These are phyloP conservation scores for Lepidocyrtinus sp. DNA, from an alignment of 2,888 invertebrate species.

Conservation along the genomic window DNA sequence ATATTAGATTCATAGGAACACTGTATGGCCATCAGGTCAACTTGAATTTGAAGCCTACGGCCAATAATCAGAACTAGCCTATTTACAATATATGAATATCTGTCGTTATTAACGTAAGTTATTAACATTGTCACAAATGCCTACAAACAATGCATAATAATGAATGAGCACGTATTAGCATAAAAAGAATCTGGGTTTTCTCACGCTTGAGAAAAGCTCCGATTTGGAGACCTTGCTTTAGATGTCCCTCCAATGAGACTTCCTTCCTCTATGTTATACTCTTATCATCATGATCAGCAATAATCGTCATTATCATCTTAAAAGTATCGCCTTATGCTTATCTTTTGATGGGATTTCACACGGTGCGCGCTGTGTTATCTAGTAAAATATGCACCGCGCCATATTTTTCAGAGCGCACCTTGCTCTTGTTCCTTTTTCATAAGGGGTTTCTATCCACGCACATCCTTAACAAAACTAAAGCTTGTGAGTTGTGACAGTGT, in stretches of 20 bases:
- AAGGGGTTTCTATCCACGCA: neutral
- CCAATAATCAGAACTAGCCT: no score
- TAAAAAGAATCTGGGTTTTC: conserved; percentile 34
- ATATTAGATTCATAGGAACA: no score
- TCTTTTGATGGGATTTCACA: neutral
- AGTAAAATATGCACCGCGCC: no score
- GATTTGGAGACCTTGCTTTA: conserved; percentile 53
- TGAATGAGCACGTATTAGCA: neutral
- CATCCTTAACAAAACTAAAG: neutral
- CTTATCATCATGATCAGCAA: conserved; percentile 26
- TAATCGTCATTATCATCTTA: neutral
- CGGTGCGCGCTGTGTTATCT: neutral
- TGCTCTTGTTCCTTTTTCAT: conserved; percentile 10
- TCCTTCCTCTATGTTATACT: conserved; percentile 44
- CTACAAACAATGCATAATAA: neutral
- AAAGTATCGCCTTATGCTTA: neutral
- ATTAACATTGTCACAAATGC: conserved; percentile 3
- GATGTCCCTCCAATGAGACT: conserved; percentile 46
- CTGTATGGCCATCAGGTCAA: no score
- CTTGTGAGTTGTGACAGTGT: neutral
- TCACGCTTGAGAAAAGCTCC: conserved; percentile 52
- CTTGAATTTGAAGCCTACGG: no score
- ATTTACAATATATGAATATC: no score
- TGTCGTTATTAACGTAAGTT: no score
- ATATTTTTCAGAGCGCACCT: no score